phyloP scores from a whole-genome alignment of 92 coral and sea anemone species.

The Siderastrea radians region DNA sequence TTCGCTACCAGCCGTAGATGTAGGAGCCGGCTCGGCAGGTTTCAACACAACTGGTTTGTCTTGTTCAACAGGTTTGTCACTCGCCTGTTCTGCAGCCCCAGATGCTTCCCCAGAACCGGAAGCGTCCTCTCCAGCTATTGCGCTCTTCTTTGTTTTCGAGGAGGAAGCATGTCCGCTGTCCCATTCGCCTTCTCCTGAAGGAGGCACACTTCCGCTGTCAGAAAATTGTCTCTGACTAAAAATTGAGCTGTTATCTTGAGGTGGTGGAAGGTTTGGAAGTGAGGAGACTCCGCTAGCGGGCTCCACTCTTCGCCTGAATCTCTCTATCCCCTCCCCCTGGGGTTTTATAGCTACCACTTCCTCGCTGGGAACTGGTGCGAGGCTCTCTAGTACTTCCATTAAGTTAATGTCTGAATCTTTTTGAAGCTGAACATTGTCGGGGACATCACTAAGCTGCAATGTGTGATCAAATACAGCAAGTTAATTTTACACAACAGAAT shows the following conservation, averaged over 20 bases:
- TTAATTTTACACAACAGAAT: no score
- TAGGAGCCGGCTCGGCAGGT: not conserved
- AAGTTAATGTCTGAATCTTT: slow-evolving; percentile 92
- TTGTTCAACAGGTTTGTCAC: not conserved
- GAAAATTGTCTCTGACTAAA: slow-evolving; percentile 39
- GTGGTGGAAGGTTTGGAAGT: slow-evolving; percentile 19
- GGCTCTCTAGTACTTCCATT: slow-evolving; percentile 94
- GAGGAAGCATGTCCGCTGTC: slow-evolving; percentile 75
- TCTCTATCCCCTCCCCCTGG: slow-evolving; percentile 76
- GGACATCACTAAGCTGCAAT: slow-evolving; percentile 78
- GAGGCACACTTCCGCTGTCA: slow-evolving; percentile 45
- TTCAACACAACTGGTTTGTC: slow-evolving; percentile 34
- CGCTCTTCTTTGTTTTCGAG: slow-evolving; percentile 49
- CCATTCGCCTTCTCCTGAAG: slow-evolving; percentile 78
- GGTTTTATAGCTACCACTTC: slow-evolving; percentile 80
- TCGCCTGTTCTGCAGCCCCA: not conserved
- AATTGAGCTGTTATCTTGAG: slow-evolving; percentile 46
- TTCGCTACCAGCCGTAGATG: not conserved
- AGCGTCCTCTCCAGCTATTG: slow-evolving; percentile 61
- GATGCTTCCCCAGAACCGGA: slow-evolving; percentile 29
- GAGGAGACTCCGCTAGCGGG: slow-evolving; percentile 44
- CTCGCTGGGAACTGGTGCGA: slow-evolving; percentile 89
- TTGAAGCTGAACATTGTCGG: slow-evolving; percentile 92
- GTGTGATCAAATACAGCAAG: no score
- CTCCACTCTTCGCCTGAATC: slow-evolving; percentile 83